Conservation (phyloP, 2,797 vertebrate species). For the Myioborus melanocephalus region DNA sequence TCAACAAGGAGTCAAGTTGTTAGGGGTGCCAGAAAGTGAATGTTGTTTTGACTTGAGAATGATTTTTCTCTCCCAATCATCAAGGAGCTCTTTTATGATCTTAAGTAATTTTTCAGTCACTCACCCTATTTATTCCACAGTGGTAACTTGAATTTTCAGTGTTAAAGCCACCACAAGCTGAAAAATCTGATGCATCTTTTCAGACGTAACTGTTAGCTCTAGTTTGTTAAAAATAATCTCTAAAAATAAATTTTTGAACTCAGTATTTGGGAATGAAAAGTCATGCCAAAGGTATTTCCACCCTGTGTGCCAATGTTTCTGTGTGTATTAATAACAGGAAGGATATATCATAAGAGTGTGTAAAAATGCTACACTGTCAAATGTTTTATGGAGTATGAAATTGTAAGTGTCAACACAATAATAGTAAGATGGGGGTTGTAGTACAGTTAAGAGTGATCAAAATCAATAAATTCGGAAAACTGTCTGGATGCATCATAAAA, state of each 20-base stretch:
- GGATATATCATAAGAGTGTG: neutral
- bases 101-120: neutral
- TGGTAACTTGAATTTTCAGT: neutral
- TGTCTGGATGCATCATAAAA: neutral
- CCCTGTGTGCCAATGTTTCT: neutral
- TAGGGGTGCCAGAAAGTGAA: neutral
- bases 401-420: conserved; percentile 29
- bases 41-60: neutral
- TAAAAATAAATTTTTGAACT: neutral
- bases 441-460: neutral
- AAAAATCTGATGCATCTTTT: neutral
- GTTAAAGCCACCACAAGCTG: neutral
- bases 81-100: neutral
- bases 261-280: neutral
- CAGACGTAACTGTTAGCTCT: neutral
- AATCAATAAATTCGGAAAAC: conserved; percentile 12
- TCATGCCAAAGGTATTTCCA: neutral
- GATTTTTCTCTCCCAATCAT: neutral
- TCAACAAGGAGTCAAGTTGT: neutral
- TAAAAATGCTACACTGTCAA: conserved; percentile 34
- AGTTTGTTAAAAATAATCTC: neutral
- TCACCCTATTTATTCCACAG: neutral
- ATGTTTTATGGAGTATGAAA: conserved; percentile 56
- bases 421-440: neutral
- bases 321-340: neutral